Evolutionary conservation across 2,113 vertebrate genomes (phyloP).

Genomic region (Capra hircus): DNA sequence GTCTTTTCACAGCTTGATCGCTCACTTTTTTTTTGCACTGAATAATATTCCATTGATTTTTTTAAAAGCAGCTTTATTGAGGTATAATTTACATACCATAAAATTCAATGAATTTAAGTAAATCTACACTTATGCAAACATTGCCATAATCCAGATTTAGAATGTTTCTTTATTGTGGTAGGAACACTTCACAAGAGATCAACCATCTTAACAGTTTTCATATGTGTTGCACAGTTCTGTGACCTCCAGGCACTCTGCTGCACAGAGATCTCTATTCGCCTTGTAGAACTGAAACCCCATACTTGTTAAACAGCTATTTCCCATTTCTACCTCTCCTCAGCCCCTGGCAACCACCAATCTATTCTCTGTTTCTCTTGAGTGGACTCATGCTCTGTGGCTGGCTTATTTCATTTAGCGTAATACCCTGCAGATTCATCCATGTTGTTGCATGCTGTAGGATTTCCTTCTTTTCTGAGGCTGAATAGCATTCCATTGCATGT

Average conservation of each 20-base stretch:
- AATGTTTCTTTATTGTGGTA: background rate
- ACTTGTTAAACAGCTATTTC: background rate
- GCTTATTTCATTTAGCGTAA: background rate
- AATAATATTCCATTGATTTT: background rate
- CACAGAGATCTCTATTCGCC: background rate
- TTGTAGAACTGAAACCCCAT: background rate
- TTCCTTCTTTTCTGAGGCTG: background rate
- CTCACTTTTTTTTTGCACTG: background rate
- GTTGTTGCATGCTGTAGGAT: too few relatives aligned
- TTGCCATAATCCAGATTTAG: background rate
- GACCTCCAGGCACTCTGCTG: background rate
- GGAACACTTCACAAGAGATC: background rate
- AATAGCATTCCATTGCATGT: background rate
- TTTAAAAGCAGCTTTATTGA: background rate
- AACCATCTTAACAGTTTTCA: background rate
- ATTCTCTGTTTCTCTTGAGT: background rate
- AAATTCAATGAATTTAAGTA: background rate
- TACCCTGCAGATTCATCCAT: background rate
- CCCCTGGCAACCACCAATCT: background rate
- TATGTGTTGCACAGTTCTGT: background rate
- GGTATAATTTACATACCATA: background rate
- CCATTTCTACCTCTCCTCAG: background rate
- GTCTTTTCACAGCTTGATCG: background rate
- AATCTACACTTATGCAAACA: background rate
- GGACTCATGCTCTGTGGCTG: background rate